A percentile compares a stretch with the other conserved stretches of the same genome.
These are phyloP conservation scores for Cossypha heuglini DNA, from an alignment of 2,797 vertebrate species.

Conservation along the genomic window DNA sequence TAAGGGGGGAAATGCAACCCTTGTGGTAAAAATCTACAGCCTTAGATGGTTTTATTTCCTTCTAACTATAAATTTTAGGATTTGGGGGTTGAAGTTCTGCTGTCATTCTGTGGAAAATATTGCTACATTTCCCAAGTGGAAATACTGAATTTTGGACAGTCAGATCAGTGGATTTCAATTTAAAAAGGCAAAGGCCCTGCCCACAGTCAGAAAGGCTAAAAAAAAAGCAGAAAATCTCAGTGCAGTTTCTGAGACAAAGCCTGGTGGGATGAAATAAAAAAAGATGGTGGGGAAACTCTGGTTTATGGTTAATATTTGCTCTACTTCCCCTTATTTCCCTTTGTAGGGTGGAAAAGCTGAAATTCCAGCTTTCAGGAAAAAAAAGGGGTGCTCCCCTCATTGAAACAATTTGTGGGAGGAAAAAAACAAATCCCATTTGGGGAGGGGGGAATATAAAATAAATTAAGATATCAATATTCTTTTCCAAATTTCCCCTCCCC, in stretches of 20 bases:
- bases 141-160: not conserved
- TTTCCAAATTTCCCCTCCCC: not conserved
- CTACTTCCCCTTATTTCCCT: not conserved
- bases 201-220: not conserved
- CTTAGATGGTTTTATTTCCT: not conserved
- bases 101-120: not conserved
- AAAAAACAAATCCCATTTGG: not conserved
- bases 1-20: not conserved
- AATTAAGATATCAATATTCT: not conserved
- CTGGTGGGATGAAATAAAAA: not conserved
- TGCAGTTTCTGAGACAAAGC: not conserved
- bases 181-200: not conserved
- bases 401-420: not conserved
- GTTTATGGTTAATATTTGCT: not conserved
- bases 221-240: not conserved
- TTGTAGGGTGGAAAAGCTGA: not conserved
- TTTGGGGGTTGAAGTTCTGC: not conserved
- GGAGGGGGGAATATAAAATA: accelerated
- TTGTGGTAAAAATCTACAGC: not conserved
- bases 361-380: not conserved
- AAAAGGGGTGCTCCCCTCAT: not conserved
- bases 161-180: not conserved
- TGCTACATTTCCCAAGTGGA: not conserved
- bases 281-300: not conserved
- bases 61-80: not conserved